These are phyloP conservation scores for Anaspis maculata DNA, from an alignment of 2,888 invertebrate genomes.

Conservation along the genomic window DNA sequence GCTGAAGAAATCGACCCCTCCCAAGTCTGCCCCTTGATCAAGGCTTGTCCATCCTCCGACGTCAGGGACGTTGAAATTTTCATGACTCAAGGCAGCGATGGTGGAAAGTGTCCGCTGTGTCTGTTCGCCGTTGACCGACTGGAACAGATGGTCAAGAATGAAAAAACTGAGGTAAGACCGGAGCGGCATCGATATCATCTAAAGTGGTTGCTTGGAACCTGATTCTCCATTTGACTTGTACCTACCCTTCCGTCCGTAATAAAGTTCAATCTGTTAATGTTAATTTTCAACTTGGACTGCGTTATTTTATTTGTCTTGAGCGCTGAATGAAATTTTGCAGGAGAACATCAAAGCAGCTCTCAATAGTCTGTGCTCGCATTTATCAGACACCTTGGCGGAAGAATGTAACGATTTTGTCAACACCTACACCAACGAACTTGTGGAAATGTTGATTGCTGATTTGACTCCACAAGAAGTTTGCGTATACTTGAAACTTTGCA, in stretches of 20 bases:
- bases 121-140: conserved; percentile 72
- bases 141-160: conserved; percentile 62
- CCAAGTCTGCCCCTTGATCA: conserved; percentile 64
- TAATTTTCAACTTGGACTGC: no score
- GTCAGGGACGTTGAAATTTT: conserved; percentile 50
- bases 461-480: conserved; percentile 71
- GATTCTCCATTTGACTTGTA: no score
- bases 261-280: no score
- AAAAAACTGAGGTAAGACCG: conserved; percentile 61
- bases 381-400: conserved; percentile 53
- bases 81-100: conserved; percentile 40
- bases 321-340: no score
- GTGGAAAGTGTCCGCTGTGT: conserved; percentile 74
- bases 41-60: conserved; percentile 53
- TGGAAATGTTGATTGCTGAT: conserved; percentile 71
- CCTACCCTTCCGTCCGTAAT: no score
- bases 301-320: no score
- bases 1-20: conserved; percentile 73
- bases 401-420: conserved; percentile 72
- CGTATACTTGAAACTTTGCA: conserved; percentile 65
- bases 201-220: no score
- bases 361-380: conserved; percentile 59
- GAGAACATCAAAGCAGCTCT: conserved; percentile 60
- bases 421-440: conserved; percentile 64
- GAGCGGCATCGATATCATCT: no score